A percentile compares a stretch with the other conserved stretches of the same genome.
phyloP scores from a whole-genome alignment of 2,797 vertebrate species.

The Hippocampus kuda region DNA sequence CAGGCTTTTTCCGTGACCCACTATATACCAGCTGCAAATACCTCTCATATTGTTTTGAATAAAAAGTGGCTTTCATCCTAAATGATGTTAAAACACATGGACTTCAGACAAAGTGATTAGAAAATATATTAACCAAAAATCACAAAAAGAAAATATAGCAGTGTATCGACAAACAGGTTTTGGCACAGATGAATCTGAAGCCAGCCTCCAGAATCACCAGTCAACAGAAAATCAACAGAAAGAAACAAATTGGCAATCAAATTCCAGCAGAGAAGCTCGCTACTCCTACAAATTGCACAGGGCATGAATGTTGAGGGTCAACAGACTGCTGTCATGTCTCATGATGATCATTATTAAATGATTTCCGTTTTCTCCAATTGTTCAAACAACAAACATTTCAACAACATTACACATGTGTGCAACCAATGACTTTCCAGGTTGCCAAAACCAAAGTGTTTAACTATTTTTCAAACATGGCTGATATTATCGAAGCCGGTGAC shows the following conservation, averaged over 20 bases:
- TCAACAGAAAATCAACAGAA: neutral
- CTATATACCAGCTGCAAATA: too few relatives aligned
- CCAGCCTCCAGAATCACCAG: neutral
- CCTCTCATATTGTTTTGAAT: neutral
- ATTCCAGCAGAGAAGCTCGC: slow-evolving; percentile 1
- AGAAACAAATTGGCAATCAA: slow-evolving; percentile 13
- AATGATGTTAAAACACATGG: neutral
- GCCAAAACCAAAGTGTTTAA: neutral
- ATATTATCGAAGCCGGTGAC: slow-evolving; percentile 39
- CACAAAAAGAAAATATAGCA: neutral
- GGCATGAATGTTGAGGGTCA: slow-evolving; percentile 12
- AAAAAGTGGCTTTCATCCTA: neutral
- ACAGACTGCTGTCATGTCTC: neutral
- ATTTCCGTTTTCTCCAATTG: neutral
- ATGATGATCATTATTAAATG: neutral
- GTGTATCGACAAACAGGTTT: neutral
- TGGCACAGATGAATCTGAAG: neutral
- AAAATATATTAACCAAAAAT: slow-evolving; percentile 1
- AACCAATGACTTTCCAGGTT: neutral
- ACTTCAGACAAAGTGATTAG: neutral
- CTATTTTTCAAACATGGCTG: slow-evolving; percentile 50
- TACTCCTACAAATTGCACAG: slow-evolving; percentile 7
- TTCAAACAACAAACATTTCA: neutral
- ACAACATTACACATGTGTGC: neutral
- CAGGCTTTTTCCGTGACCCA: neutral